phyloP scores from a whole-genome alignment of 2,888 invertebrate species.

The Cataglyphis altisquamis region DNA sequence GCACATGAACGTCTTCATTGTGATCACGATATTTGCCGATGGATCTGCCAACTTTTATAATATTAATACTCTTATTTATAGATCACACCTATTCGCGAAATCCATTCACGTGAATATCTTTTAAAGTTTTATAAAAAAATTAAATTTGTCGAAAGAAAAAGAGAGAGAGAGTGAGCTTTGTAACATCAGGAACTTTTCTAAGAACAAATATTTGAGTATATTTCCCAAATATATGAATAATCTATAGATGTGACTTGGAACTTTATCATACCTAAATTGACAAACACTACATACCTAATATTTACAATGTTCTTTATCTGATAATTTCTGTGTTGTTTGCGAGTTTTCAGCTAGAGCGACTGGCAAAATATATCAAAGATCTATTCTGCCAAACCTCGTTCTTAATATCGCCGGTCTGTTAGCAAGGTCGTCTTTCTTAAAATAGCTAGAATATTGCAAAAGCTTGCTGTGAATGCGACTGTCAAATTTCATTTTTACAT shows the following conservation, averaged over 20 bases:
- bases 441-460: constrained; percentile 54
- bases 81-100: background rate
- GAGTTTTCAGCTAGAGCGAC: background rate
- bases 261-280: background rate
- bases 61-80: constrained; percentile 7
- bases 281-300: background rate
- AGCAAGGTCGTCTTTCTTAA: constrained; percentile 53
- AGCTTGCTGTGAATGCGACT: background rate
- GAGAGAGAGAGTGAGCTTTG: background rate
- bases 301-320: constrained; percentile 1
- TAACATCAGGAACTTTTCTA: background rate
- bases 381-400: background rate
- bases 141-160: background rate
- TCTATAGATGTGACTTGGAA: background rate
- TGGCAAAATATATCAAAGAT: background rate
- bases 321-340: background rate
- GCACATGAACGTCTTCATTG: constrained; percentile 31
- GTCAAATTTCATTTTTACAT: background rate
- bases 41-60: constrained; percentile 3
- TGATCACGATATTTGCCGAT: background rate
- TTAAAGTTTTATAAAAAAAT: constrained; percentile 1
- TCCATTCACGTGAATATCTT: background rate
- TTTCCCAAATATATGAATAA: background rate
- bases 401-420: constrained; percentile 38
- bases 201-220: background rate